Conservation (phyloP, 2,113 vertebrate species). For the Mesocricetus auratus region DNA sequence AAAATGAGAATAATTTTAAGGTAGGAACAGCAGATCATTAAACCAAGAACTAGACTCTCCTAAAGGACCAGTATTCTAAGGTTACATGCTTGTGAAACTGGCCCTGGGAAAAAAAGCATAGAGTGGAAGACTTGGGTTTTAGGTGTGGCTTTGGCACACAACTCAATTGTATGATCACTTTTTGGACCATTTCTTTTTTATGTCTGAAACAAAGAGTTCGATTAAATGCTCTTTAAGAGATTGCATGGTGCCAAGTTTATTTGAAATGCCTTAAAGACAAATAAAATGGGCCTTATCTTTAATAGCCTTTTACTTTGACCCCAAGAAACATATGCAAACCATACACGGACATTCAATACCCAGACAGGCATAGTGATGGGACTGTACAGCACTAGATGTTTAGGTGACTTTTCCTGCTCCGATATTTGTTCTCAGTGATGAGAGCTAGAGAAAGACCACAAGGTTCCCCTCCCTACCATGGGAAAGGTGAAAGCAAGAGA, state of each 20-base stretch:
- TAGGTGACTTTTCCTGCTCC: not conserved
- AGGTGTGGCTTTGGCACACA: not conserved
- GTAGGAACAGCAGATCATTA: slow-evolving; percentile 10
- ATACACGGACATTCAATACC: not conserved
- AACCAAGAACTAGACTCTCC: not conserved
- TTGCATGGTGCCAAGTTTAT: not conserved
- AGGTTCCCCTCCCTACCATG: not conserved
- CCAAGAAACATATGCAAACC: not conserved
- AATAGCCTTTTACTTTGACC: not conserved
- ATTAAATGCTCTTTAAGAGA: slow-evolving; percentile 16
- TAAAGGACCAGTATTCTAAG: not conserved
- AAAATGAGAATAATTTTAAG: slow-evolving; percentile 32
- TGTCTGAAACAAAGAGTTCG: slow-evolving; percentile 11
- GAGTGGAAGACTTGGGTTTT: not conserved
- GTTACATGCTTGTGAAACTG: not conserved
- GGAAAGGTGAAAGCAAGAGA: not conserved
- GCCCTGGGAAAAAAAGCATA: not conserved
- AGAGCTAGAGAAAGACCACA: slow-evolving; percentile 8
- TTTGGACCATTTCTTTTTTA: not conserved
- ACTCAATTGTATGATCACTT: not conserved
- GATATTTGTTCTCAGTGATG: not conserved
- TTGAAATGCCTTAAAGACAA: not conserved
- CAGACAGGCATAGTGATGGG: not conserved
- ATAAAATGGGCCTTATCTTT: not conserved
- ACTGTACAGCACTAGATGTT: not conserved